Conservation (phyloP, 2,797 vertebrate species). For the Chloroceryle inda region DNA sequence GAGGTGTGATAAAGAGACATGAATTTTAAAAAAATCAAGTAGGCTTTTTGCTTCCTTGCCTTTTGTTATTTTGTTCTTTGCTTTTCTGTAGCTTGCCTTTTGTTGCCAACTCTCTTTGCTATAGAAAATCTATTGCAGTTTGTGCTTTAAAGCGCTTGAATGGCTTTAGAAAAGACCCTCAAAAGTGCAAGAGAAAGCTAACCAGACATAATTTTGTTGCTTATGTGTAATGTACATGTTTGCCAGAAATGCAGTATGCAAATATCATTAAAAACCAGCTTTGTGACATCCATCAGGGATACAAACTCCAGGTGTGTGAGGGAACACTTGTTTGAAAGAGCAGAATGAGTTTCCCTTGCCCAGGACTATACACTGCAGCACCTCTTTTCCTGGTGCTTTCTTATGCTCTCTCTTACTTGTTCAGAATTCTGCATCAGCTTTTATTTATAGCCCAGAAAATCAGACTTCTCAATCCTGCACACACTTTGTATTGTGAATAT, state of each 20-base stretch:
- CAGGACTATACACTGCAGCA: neutral
- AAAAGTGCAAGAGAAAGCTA: neutral
- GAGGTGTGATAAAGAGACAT: neutral
- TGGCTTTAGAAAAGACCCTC: neutral
- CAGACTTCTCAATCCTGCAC: neutral
- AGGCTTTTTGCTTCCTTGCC: neutral
- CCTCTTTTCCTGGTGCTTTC: neutral
- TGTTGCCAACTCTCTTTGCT: conserved; percentile 13
- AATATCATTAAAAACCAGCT: neutral
- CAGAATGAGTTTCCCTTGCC: neutral
- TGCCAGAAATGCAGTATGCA: neutral
- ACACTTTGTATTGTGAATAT: neutral
- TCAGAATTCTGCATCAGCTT: neutral
- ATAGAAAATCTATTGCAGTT: neutral
- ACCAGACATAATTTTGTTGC: neutral
- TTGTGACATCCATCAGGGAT: neutral
- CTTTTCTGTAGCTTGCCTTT: neutral
- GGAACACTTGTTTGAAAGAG: neutral
- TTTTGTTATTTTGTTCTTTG: conserved; percentile 41
- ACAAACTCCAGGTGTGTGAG: neutral
- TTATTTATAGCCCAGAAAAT: neutral
- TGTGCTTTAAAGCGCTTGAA: neutral
- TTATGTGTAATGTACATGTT: neutral
- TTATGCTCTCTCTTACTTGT: neutral
- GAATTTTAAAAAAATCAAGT: neutral